phyloP scores from a whole-genome alignment of 2,113 vertebrate species.

The Parotia lawesii region DNA sequence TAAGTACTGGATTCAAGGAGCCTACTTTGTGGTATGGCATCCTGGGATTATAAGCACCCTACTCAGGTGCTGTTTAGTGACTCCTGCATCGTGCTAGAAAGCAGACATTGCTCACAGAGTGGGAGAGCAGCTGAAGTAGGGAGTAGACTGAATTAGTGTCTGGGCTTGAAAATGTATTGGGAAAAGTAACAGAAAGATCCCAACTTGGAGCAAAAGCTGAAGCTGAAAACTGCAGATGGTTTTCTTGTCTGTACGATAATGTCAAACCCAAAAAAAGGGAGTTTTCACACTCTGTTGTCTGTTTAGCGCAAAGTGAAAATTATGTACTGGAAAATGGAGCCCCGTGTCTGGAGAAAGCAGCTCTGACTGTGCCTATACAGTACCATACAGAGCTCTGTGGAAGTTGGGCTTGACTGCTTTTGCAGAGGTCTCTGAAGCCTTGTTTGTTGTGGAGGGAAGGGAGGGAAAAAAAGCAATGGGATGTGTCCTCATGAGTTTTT shows the following conservation, averaged over 20 bases:
- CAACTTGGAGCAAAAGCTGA: conserved; percentile 37
- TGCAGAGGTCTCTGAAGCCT: background rate
- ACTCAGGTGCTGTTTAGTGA: background rate
- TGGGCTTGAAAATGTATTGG: background rate
- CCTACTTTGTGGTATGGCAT: background rate
- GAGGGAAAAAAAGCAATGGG: background rate
- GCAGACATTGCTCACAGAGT: background rate
- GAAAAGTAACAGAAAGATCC: conserved; percentile 27
- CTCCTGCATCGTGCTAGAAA: background rate
- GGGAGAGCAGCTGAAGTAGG: background rate
- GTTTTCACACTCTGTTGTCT: conserved; percentile 47
- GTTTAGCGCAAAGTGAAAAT: conserved; percentile 30
- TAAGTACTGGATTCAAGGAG: background rate
- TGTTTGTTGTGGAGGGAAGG: background rate
- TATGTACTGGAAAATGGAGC: conserved; percentile 26
- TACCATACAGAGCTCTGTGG: background rate
- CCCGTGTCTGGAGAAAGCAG: background rate
- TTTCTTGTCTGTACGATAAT: conserved; percentile 43
- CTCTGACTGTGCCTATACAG: background rate
- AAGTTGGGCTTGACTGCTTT: background rate
- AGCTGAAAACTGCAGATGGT: conserved; percentile 55
- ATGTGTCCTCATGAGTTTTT: background rate
- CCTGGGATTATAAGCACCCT: background rate
- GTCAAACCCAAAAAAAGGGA: conserved; percentile 59
- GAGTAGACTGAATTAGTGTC: background rate